Evolutionary conservation across 1,140 invertebrate species (phyloP).

Genomic region (Trachymyrmex septentrionalis): DNA sequence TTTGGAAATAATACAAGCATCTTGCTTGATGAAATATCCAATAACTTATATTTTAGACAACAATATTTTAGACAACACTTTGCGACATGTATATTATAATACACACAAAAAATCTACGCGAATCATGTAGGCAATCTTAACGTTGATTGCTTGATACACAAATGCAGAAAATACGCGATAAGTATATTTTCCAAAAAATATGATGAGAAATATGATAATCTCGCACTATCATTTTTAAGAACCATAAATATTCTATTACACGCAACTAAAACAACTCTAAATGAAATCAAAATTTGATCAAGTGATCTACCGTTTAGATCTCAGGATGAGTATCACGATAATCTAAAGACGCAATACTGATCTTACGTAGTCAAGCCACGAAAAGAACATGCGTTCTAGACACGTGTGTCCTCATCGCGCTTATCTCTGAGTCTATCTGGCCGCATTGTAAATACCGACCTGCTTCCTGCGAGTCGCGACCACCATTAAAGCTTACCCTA

Average conservation of each 20-base stretch:
- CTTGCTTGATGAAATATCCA: neutral
- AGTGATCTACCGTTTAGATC: constrained; percentile 35
- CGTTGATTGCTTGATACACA: neutral
- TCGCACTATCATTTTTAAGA: neutral
- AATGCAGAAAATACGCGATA: neutral
- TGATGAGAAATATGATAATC: neutral
- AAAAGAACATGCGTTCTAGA: constrained; percentile 75
- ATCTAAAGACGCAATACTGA: constrained; percentile 65
- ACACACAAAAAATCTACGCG: no score
- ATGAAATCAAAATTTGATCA: neutral
- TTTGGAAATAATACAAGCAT: neutral
- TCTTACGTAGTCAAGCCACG: constrained; percentile 66
- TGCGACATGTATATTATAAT: no score
- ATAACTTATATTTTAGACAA: no score
- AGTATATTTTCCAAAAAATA: neutral
- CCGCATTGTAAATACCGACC: constrained; percentile 67
- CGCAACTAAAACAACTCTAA: constrained; percentile 9
- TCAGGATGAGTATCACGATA: constrained; percentile 63
- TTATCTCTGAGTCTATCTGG: constrained; percentile 73
- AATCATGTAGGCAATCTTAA: no score
- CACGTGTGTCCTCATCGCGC: constrained; percentile 75
- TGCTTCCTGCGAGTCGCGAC: constrained; percentile 49
- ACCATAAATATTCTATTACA: neutral
- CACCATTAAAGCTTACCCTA: constrained; percentile 36
- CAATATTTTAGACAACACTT: no score